Conservation (phyloP, 2,797 vertebrate species). For the Enteromius thamalakanensis region DNA sequence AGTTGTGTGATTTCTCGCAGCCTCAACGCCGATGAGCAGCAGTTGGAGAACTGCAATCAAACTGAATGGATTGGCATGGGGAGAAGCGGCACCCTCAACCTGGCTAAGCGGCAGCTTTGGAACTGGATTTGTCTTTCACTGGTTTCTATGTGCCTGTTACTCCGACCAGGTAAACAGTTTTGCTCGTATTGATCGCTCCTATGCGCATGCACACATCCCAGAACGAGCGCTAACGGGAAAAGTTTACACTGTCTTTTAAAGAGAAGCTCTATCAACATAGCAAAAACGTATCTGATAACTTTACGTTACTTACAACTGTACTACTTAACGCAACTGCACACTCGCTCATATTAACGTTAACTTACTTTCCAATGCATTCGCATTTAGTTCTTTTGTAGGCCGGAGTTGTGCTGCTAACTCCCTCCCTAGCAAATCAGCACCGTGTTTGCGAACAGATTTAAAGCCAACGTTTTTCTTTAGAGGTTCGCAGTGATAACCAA, state of each 20-base stretch:
- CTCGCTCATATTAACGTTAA: not conserved
- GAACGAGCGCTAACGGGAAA: not conserved
- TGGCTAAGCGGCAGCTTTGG: conserved; percentile 84
- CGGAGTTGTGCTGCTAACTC: conserved; percentile 31
- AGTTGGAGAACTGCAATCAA: conserved; percentile 80
- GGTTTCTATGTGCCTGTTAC: conserved; percentile 78
- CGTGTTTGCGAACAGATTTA: not conserved
- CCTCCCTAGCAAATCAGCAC: conserved; percentile 30
- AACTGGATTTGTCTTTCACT: conserved; percentile 78
- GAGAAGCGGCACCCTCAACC: conserved; percentile 83
- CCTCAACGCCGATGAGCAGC: conserved; percentile 75
- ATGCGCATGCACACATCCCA: conserved; percentile 50
- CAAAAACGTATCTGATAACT: too few species aligned
- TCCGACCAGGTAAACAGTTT: conserved; percentile 77
- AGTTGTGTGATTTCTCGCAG: conserved; percentile 77
- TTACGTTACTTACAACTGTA: too few species aligned
- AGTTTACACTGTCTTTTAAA: not conserved
- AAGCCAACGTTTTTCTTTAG: not conserved
- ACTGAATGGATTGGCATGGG: conserved; percentile 88
- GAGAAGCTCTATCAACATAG: not conserved
- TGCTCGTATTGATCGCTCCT: not conserved
- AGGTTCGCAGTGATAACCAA: not conserved
- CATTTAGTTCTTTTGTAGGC: conserved; percentile 26
- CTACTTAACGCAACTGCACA: not conserved
- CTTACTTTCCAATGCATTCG: not conserved